phyloP scores from a whole-genome alignment of 2,113 vertebrate species.

The Paralichthys olivaceus region DNA sequence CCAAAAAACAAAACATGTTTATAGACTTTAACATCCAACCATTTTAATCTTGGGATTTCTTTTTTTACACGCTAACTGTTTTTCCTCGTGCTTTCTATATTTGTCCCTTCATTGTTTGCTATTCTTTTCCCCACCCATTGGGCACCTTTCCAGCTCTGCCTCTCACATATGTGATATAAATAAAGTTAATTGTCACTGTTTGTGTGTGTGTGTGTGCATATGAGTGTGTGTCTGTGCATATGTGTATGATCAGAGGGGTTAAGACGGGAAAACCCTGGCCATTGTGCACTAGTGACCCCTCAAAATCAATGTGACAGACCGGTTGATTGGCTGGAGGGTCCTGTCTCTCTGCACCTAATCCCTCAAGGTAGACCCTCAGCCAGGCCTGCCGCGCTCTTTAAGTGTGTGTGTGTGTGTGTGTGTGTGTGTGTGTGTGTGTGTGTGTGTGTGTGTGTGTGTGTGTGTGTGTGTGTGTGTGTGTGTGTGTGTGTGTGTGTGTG shows the following conservation, averaged over 20 bases:
- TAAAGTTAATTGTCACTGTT: conserved; percentile 38
- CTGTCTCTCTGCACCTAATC: conserved; percentile 86
- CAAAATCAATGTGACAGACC: conserved; percentile 85
- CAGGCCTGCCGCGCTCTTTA: conserved; percentile 47
- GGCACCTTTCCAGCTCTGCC: conserved; percentile 5
- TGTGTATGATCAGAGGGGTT: conserved; percentile 77
- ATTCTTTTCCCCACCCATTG: not conserved
- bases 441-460: conserved; percentile 25
- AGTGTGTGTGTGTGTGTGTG: conserved; percentile 47
- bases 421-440: conserved; percentile 14
- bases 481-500: conserved; percentile 17
- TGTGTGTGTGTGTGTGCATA: conserved; percentile 12
- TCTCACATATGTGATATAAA: conserved; percentile 35
- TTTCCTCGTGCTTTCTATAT: conserved; percentile 3
- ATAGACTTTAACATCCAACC: not conserved
- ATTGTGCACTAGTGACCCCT: conserved; percentile 83
- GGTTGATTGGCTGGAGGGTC: conserved; percentile 84
- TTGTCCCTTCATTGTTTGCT: not conserved
- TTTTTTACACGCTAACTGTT: not conserved
- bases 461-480: conserved; percentile 10
- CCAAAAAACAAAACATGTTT: conserved; percentile 1
- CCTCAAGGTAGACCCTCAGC: conserved; percentile 80
- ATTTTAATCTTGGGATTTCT: not conserved
- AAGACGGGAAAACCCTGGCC: conserved; percentile 84
- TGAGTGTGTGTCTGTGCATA: conserved; percentile 52